phyloP scores from a whole-genome alignment of 2,888 invertebrate genomes.

The Rosalia funebris region DNA sequence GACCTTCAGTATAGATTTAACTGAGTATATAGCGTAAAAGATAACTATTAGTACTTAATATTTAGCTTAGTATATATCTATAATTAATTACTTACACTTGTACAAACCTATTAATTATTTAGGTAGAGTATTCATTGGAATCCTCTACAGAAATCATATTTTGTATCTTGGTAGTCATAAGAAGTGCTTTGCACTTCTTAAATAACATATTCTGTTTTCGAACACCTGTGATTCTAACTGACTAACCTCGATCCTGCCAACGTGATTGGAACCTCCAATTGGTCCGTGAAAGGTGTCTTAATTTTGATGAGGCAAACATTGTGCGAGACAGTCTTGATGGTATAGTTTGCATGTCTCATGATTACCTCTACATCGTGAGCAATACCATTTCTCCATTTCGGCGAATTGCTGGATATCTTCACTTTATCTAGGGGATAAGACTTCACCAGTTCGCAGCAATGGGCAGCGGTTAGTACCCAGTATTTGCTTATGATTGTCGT shows the following conservation, averaged over 20 bases:
- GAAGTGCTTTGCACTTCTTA: no score
- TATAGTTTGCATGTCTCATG: conserved; percentile 43
- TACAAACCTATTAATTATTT: no score
- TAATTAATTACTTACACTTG: no score
- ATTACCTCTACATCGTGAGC: conserved; percentile 44
- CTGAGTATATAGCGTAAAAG: no score
- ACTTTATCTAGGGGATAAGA: conserved; percentile 37
- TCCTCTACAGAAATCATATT: no score
- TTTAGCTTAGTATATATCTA: no score
- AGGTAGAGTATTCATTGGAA: no score
- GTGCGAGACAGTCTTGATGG: conserved; percentile 33
- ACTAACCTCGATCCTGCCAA: conserved; percentile 40
- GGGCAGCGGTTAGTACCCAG: conserved; percentile 47
- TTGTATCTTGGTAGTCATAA: no score
- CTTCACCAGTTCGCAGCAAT: conserved; percentile 43
- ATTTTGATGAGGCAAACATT: conserved; percentile 45
- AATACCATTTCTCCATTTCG: conserved; percentile 41
- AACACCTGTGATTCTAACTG: no score
- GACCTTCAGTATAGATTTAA: no score
- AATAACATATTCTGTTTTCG: no score
- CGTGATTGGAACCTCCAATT: conserved; percentile 34
- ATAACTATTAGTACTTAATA: no score
- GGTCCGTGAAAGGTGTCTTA: conserved; percentile 41
- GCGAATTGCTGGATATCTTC: conserved; percentile 44
- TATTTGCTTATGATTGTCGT: conserved; percentile 45